A percentile compares a stretch with the other conserved stretches of the same genome.
Evolutionary conservation across 1,140 invertebrate genomes (phyloP).

Genomic region (Neotoxoptera formosana): DNA sequence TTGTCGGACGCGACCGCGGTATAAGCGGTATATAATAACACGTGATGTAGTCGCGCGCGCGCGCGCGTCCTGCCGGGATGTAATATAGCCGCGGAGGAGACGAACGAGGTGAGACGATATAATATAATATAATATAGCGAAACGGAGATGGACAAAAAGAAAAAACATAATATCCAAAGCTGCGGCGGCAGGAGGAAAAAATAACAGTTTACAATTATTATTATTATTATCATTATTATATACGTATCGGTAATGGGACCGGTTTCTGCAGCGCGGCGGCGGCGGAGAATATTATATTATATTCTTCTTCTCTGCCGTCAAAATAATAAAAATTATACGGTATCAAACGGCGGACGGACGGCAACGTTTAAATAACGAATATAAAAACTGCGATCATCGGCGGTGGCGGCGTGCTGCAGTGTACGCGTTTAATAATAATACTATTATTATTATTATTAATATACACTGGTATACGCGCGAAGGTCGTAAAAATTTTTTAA

Average conservation of each 20-base stretch:
- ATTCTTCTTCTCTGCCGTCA: conserved; percentile 21
- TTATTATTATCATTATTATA: neutral
- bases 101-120: neutral
- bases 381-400: conserved; percentile 27
- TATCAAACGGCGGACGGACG: conserved; percentile 45
- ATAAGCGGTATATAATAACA: neutral
- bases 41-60: neutral
- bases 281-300: neutral
- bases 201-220: conserved; percentile 57
- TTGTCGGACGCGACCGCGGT: neutral
- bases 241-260: conserved; percentile 53
- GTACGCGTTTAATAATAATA: too few relatives aligned
- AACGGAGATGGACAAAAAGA: neutral
- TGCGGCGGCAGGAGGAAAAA: neutral
- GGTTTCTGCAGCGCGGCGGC: neutral
- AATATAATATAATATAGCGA: too few relatives aligned
- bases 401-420: too few relatives aligned
- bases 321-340: conserved; percentile 56
- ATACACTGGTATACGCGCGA: neutral
- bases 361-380: conserved; percentile 51
- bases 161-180: neutral
- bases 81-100: neutral
- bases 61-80: neutral
- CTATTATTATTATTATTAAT: too few relatives aligned
- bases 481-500: conserved; percentile 41